These are phyloP conservation scores for Gallinago nigripennis DNA, from an alignment of 2,797 vertebrate species.

Conservation along the genomic window DNA sequence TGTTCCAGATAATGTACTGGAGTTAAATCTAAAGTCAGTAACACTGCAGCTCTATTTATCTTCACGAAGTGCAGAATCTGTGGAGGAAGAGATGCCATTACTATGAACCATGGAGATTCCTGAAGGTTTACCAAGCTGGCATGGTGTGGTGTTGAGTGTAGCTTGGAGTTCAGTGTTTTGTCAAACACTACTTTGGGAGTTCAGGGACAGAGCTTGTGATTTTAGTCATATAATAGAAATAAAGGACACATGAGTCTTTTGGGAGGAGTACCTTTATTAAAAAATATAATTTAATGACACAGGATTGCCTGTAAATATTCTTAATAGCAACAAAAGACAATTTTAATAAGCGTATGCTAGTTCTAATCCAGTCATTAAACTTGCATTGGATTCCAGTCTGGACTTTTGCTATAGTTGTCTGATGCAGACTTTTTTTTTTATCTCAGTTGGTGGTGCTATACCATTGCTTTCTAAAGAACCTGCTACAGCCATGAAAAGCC, in stretches of 20 bases:
- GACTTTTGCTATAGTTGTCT: neutral
- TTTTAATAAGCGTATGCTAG: neutral
- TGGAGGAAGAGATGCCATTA: neutral
- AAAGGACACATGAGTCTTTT: neutral
- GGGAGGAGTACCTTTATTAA: neutral
- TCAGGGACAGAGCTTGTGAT: neutral
- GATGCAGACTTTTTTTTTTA: neutral
- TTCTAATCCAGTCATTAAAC: neutral
- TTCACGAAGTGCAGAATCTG: neutral
- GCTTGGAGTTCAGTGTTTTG: neutral
- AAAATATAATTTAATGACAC: neutral
- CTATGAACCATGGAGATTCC: neutral
- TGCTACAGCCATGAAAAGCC: constrained; percentile 71
- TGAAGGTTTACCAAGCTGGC: neutral
- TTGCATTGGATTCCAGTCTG: neutral
- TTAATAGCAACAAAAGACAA: neutral
- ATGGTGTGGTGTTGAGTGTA: neutral
- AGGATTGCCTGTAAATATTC: neutral
- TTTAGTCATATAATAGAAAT: neutral
- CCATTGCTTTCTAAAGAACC: constrained; percentile 87
- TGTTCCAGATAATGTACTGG: neutral
- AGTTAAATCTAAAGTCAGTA: neutral
- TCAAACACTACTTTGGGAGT: neutral
- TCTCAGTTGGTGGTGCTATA: constrained; percentile 88
- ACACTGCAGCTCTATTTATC: neutral